Evolutionary conservation across 1,140 invertebrate genomes (phyloP).

Genomic region (Apis florea): DNA sequence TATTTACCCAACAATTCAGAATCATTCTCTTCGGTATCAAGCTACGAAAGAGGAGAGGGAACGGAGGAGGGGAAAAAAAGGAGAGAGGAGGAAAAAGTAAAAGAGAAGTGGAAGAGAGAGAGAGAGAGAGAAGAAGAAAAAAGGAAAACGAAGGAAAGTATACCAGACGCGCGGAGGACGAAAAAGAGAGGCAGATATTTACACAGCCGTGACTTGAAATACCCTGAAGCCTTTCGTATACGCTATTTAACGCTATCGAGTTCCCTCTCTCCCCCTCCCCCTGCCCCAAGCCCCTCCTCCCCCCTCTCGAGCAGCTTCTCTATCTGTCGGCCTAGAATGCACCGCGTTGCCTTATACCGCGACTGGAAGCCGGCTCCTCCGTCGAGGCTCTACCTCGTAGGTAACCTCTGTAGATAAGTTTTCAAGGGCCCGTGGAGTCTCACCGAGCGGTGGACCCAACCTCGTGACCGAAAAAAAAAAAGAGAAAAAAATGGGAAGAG

Average conservation of each 20-base stretch:
- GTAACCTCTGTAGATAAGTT: conserved; percentile 41
- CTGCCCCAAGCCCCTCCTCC: background rate
- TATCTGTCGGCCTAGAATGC: conserved; percentile 54
- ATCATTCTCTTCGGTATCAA: conserved; percentile 13
- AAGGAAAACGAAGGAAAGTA: background rate
- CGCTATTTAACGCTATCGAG: conserved; percentile 45
- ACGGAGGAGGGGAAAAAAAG: background rate
- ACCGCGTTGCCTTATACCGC: conserved; percentile 43
- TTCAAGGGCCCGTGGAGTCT: conserved; percentile 40
- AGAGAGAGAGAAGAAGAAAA: no score
- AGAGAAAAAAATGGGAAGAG: no score
- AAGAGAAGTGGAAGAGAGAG: no score
- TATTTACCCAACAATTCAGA: conserved; percentile 31
- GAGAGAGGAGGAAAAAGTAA: no score
- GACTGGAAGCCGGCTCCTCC: conserved; percentile 40
- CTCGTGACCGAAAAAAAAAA: background rate
- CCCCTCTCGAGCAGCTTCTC: conserved; percentile 28
- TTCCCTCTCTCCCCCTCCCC: conserved; percentile 29
- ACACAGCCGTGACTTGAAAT: conserved; percentile 27
- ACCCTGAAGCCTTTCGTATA: conserved; percentile 25
- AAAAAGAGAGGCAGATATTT: conserved; percentile 22
- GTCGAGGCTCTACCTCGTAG: conserved; percentile 24
- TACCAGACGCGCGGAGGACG: background rate
- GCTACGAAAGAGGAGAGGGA: background rate
- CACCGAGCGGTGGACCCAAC: background rate